These are phyloP conservation scores for Taenaris catops DNA, from an alignment of 2,888 invertebrate species.

Conservation along the genomic window DNA sequence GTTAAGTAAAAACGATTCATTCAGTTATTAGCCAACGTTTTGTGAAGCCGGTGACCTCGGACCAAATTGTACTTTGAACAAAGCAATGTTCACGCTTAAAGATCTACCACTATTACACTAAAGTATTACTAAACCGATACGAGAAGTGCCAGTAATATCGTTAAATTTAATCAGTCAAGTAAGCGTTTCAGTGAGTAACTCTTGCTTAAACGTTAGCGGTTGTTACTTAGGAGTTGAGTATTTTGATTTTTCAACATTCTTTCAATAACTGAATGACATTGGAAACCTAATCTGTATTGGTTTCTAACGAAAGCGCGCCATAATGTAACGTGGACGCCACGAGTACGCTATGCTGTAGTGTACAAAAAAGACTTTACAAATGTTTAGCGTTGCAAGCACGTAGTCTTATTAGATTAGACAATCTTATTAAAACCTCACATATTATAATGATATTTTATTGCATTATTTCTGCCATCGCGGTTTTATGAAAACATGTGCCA, in stretches of 20 bases:
- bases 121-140: slow-evolving; percentile 16
- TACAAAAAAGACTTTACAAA: not conserved
- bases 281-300: slow-evolving; percentile 8
- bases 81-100: slow-evolving; percentile 26
- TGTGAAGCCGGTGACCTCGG: slow-evolving; percentile 64
- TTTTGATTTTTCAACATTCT: too few species aligned
- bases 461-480: slow-evolving; percentile 63
- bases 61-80: slow-evolving; percentile 49
- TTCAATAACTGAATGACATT: too few species aligned
- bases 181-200: too few species aligned
- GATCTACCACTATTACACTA: slow-evolving; percentile 19
- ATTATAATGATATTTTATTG: slow-evolving; percentile 36
- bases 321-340: slow-evolving; percentile 69
- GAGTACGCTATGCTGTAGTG: slow-evolving; percentile 51
- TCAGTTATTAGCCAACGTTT: slow-evolving; percentile 57
- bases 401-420: too few species aligned
- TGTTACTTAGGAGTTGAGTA: too few species aligned
- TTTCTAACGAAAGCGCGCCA: slow-evolving; percentile 45
- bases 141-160: slow-evolving; percentile 20
- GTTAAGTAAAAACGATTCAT: slow-evolving; percentile 36
- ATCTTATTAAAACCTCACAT: too few species aligned
- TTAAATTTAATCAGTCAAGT: too few species aligned
- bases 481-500: slow-evolving; percentile 72
- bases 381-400: too few species aligned
- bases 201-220: too few species aligned